Percentiles rank a stretch among this genome's conserved stretches.
phyloP scores from a whole-genome alignment of 2,888 invertebrate genomes.

The Ichneumoninae sp. region DNA sequence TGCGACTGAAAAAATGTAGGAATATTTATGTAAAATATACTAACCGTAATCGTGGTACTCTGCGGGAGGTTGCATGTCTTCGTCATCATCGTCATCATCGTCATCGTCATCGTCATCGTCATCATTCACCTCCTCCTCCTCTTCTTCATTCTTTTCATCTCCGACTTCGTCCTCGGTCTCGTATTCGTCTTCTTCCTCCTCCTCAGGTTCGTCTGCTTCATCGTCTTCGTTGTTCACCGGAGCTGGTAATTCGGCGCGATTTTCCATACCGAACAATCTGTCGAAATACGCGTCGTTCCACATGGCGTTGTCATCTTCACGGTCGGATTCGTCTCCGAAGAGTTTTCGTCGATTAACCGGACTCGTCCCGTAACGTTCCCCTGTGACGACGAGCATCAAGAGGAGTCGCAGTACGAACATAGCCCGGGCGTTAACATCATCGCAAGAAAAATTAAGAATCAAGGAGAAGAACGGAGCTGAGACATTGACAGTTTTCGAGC shows the following conservation, averaged over 20 bases:
- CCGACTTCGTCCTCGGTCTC: conserved; percentile 34
- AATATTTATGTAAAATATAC: conserved; percentile 65
- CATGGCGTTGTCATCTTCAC: conserved; percentile 49
- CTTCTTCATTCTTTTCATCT: conserved; percentile 60
- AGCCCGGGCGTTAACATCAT: conserved; percentile 73
- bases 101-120: conserved; percentile 47
- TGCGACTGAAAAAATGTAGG: conserved; percentile 51
- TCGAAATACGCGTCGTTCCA: conserved; percentile 65
- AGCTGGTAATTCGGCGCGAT: conserved; percentile 16
- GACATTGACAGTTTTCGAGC: conserved; percentile 43
- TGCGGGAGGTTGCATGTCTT: conserved; percentile 62
- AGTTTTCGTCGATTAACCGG: conserved; percentile 38
- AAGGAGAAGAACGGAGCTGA: neutral
- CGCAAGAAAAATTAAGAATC: conserved; percentile 18
- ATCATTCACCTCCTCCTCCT: conserved; percentile 68
- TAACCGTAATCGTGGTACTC: conserved; percentile 76
- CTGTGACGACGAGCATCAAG: conserved; percentile 67
- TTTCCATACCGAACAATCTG: conserved; percentile 39
- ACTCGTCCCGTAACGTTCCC: conserved; percentile 57
- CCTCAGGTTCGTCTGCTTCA: conserved; percentile 23
- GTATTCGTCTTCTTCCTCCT: conserved; percentile 26
- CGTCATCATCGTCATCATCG: conserved; percentile 62
- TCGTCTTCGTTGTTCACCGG: conserved; percentile 23
- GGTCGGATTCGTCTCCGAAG: conserved; percentile 38
- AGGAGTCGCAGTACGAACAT: conserved; percentile 75